Evolutionary conservation across 2,113 vertebrate species (phyloP).

Genomic region (Ascaphus truei): DNA sequence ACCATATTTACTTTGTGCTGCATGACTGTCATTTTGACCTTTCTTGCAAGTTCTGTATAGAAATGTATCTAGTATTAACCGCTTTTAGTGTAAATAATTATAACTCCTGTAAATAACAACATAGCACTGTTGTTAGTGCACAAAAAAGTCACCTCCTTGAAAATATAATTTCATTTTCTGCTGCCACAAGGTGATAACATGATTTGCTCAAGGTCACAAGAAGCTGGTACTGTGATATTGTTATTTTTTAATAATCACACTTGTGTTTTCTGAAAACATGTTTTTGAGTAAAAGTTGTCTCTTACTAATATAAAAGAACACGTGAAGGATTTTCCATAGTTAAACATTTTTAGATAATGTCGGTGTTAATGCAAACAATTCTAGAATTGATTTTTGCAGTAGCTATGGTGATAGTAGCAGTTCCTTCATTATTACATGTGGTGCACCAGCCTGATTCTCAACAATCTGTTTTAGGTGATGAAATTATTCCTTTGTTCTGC

Average conservation of each 20-base stretch:
- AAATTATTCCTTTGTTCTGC: too few species aligned
- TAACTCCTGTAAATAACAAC: not conserved
- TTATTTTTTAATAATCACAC: not conserved
- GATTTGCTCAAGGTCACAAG: not conserved
- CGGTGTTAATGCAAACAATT: not conserved
- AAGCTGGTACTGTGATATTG: not conserved
- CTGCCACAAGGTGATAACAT: not conserved
- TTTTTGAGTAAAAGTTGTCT: not conserved
- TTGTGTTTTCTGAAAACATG: not conserved
- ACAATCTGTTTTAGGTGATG: too few species aligned
- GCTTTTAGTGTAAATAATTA: not conserved
- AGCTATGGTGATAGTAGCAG: too few species aligned
- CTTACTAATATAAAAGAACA: not conserved
- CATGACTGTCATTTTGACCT: not conserved
- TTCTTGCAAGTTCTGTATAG: not conserved
- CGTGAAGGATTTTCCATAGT: too few species aligned
- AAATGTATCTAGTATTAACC: too few species aligned
- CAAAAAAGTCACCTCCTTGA: not conserved
- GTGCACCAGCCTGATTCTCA: too few species aligned
- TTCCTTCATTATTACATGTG: too few species aligned
- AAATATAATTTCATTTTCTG: slow-evolving; percentile 1
- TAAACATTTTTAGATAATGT: too few species aligned
- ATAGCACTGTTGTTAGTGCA: not conserved
- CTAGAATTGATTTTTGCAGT: too few species aligned
- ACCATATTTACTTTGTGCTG: not conserved